Conservation (phyloP, 1,140 invertebrate species). For the Anagrus nilaparvatae region DNA sequence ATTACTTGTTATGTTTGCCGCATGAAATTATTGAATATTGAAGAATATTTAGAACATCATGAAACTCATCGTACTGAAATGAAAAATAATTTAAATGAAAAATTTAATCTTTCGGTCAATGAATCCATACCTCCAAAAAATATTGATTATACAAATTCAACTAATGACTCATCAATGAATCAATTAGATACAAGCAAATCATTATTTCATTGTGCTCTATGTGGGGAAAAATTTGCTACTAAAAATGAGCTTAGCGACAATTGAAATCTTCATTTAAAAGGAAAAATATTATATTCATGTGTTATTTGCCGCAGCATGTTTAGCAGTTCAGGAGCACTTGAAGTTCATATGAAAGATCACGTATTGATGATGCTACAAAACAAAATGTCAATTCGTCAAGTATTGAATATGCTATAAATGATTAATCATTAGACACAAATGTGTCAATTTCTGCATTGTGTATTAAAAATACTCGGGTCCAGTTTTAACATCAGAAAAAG, state of each 20-base stretch:
- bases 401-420: no score
- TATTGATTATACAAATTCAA: neutral
- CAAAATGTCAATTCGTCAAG: slow-evolving; percentile 25
- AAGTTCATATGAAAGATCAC: slow-evolving; percentile 46
- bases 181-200: slow-evolving; percentile 11
- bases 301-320: slow-evolving; percentile 50
- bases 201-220: slow-evolving; percentile 46
- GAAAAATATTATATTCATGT: slow-evolving; percentile 55
- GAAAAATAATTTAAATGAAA: slow-evolving; percentile 3
- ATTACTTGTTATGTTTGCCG: slow-evolving; percentile 27
- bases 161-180: neutral
- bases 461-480: slow-evolving; percentile 37
- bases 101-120: no score
- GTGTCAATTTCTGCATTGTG: no score
- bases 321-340: slow-evolving; percentile 45
- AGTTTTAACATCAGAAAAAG: slow-evolving; percentile 24
- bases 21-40: slow-evolving; percentile 14
- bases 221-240: slow-evolving; percentile 49
- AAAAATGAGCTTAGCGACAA: slow-evolving; percentile 51
- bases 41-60: slow-evolving; percentile 30
- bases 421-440: no score
- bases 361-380: slow-evolving; percentile 30
- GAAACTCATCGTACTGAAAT: slow-evolving; percentile 22
- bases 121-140: no score
- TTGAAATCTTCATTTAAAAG: slow-evolving; percentile 52